These are phyloP conservation scores for Salvelinus fontinalis DNA, from an alignment of 2,113 vertebrate species.

Conservation along the genomic window DNA sequence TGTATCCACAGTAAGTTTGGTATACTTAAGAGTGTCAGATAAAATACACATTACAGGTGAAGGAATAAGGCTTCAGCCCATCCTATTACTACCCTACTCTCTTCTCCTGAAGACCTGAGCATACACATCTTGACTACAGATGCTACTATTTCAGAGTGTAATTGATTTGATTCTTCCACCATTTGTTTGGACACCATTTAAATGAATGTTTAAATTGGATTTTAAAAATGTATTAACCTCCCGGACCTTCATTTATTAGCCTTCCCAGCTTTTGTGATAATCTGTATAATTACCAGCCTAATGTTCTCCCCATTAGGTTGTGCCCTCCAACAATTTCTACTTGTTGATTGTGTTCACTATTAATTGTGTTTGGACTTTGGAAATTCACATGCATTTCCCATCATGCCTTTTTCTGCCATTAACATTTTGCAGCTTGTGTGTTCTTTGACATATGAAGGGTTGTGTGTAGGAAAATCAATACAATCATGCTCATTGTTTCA, in stretches of 20 bases:
- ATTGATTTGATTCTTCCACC: background rate
- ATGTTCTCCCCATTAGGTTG: conserved; percentile 15
- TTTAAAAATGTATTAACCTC: conserved; percentile 22
- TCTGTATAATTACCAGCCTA: conserved; percentile 12
- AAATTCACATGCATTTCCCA: background rate
- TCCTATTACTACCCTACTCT: background rate
- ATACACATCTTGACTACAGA: background rate
- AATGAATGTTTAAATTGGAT: conserved; percentile 22
- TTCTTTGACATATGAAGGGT: background rate
- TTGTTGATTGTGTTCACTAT: conserved; percentile 2
- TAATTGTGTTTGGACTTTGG: background rate
- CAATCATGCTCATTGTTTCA: background rate
- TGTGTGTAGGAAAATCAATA: background rate
- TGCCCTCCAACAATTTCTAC: conserved; percentile 1
- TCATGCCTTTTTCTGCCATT: background rate
- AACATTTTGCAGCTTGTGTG: background rate
- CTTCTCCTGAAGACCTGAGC: background rate
- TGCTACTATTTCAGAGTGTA: background rate
- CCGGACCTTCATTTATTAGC: conserved; percentile 13
- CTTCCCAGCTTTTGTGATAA: conserved; percentile 7
- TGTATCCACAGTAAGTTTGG: too few relatives aligned
- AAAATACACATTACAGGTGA: too few relatives aligned
- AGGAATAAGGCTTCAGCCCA: too few relatives aligned
- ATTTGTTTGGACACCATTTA: conserved; percentile 11
- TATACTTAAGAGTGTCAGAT: too few relatives aligned